phyloP scores from a whole-genome alignment of 2,888 invertebrate genomes.

The Yponomeuta cagnagella region DNA sequence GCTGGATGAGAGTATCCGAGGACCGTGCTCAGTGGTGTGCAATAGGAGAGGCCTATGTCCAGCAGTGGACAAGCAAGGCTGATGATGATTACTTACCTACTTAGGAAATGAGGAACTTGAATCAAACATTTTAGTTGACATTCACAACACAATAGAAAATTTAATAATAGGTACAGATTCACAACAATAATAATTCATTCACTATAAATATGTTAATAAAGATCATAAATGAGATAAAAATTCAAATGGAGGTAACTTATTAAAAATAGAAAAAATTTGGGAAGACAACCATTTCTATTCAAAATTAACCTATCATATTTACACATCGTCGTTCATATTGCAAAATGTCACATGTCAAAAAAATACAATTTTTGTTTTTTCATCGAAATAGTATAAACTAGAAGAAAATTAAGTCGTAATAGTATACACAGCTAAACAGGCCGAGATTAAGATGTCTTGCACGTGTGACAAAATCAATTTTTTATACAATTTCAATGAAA shows the following conservation, averaged over 20 bases:
- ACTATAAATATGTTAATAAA: background rate
- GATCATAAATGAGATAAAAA: slow-evolving; percentile 1
- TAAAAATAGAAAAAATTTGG: background rate
- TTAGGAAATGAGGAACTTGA: background rate
- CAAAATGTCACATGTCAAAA: too few species aligned
- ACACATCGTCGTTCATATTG: background rate
- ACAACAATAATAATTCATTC: background rate
- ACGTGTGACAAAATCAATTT: too few species aligned
- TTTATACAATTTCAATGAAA: too few species aligned
- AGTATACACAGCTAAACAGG: too few species aligned
- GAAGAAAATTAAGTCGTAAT: too few species aligned
- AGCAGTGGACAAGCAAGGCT: too few species aligned
- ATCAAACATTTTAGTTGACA: background rate
- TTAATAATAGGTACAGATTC: background rate
- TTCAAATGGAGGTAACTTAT: background rate
- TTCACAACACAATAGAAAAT: background rate
- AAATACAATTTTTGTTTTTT: too few species aligned
- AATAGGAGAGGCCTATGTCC: too few species aligned
- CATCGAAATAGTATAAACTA: too few species aligned
- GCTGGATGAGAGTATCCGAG: too few species aligned
- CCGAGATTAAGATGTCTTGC: too few species aligned
- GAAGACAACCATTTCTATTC: background rate
- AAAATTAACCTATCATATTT: background rate
- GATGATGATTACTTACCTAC: background rate
- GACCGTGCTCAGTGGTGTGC: too few species aligned